These are phyloP conservation scores for Drosophila lutescens DNA, from an alignment of 2,888 invertebrate genomes.

Conservation along the genomic window DNA sequence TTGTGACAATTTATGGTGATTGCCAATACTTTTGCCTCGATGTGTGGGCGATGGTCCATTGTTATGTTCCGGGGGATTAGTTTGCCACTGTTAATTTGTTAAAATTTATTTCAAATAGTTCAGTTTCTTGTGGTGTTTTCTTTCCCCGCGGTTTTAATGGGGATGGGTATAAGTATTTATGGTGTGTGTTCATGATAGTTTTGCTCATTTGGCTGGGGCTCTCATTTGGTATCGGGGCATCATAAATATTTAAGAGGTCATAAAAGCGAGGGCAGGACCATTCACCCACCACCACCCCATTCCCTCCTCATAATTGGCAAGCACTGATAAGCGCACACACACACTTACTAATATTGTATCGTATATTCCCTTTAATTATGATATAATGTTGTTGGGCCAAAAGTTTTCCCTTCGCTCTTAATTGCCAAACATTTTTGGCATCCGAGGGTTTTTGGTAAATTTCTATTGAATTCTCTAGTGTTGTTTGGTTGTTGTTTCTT, in stretches of 20 bases:
- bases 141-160: not conserved
- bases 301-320: conserved; percentile 70
- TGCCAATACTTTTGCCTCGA: conserved; percentile 26
- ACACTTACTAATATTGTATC: not conserved
- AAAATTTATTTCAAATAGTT: conserved; percentile 47
- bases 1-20: conserved; percentile 52
- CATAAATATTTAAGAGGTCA: conserved; percentile 75
- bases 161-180: not conserved
- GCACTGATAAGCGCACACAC: conserved; percentile 66
- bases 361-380: conserved; percentile 60
- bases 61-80: conserved; percentile 42
- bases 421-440: conserved; percentile 44
- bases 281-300: conserved; percentile 1
- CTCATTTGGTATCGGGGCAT: conserved; percentile 30
- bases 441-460: conserved; percentile 22
- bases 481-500: conserved; percentile 6
- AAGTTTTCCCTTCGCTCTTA: conserved; percentile 35
- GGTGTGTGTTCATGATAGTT: conserved; percentile 30
- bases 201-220: conserved; percentile 34
- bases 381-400: conserved; percentile 58
- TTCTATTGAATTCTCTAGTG: conserved; percentile 42
- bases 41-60: conserved; percentile 42
- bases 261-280: conserved; percentile 50
- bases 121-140: conserved; percentile 18
- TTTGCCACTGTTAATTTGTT: conserved; percentile 52